phyloP scores from a whole-genome alignment of 2,888 invertebrate species.

The Sphaerophoria rueppellii region DNA sequence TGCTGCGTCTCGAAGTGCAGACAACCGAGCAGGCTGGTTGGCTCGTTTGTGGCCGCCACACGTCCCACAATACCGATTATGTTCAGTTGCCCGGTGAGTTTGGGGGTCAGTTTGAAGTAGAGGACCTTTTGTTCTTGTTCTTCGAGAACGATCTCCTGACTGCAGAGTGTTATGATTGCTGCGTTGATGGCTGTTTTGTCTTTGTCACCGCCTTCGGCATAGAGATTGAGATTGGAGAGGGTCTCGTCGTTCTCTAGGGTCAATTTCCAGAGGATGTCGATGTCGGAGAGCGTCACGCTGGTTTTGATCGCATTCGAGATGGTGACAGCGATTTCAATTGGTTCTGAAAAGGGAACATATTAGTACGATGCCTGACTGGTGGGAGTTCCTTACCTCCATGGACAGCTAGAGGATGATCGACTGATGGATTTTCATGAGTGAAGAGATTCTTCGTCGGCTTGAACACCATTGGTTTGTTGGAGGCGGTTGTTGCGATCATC shows the following conservation, averaged over 20 bases:
- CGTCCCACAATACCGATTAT: constrained; percentile 87
- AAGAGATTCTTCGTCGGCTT: constrained; percentile 90
- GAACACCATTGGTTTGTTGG: constrained; percentile 88
- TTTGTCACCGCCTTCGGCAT: constrained; percentile 74
- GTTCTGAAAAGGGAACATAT: constrained; percentile 84
- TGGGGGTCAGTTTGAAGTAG: constrained; percentile 88
- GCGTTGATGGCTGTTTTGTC: constrained; percentile 78
- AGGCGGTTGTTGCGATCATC: constrained; percentile 88
- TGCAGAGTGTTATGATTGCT: constrained; percentile 78
- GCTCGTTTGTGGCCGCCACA: constrained; percentile 80
- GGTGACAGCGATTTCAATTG: constrained; percentile 87
- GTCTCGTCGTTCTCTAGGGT: constrained; percentile 81
- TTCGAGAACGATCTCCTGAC: constrained; percentile 78
- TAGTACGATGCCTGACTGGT: constrained; percentile 3
- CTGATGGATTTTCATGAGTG: constrained; percentile 86
- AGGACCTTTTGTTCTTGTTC: constrained; percentile 84
- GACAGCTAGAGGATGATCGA: constrained; percentile 87
- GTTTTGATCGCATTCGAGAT: constrained; percentile 85
- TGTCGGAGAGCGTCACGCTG: constrained; percentile 81
- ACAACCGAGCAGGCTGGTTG: constrained; percentile 78
- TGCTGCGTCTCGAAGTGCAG: constrained; percentile 80
- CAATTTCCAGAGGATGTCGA: constrained; percentile 80
- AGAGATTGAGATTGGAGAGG: constrained; percentile 81
- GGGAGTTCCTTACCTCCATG: constrained; percentile 84
- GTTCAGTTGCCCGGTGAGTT: constrained; percentile 87